A percentile compares a stretch with the other conserved stretches of the same genome.
phyloP scores from a whole-genome alignment of 1,140 invertebrate genomes.

The Drosophila funebris region DNA sequence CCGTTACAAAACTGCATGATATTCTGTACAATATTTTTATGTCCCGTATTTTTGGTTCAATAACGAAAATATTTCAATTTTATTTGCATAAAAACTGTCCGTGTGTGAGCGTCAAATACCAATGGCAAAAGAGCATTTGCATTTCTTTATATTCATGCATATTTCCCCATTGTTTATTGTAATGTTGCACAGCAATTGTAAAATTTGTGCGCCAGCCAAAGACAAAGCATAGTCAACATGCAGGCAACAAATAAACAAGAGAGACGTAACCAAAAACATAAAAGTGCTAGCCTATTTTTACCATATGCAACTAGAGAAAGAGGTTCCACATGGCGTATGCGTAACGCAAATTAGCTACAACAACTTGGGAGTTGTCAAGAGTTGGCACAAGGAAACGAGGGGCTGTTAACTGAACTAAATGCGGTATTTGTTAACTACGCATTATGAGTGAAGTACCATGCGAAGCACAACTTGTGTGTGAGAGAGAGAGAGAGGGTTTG shows the following conservation, averaged over 20 bases:
- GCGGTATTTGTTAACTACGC: constrained; percentile 44
- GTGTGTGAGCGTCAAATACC: constrained; percentile 39
- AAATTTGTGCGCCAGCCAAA: constrained; percentile 41
- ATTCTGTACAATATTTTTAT: constrained; percentile 63
- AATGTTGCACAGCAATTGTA: constrained; percentile 46
- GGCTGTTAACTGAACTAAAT: constrained; percentile 32
- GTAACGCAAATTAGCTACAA: constrained; percentile 42
- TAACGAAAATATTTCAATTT: constrained; percentile 12
- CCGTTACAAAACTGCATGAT: constrained; percentile 58
- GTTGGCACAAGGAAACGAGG: not conserved
- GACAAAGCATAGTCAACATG: constrained; percentile 39
- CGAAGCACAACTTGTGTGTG: constrained; percentile 30
- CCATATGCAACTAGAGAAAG: not conserved
- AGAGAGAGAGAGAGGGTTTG: not conserved
- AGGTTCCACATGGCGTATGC: constrained; percentile 22
- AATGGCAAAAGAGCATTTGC: constrained; percentile 49
- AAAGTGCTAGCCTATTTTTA: constrained; percentile 7
- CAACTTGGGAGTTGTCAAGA: constrained; percentile 20
- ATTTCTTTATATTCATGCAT: constrained; percentile 65
- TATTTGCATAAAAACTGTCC: constrained; percentile 10
- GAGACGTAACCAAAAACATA: constrained; percentile 11
- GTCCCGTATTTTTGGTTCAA: constrained; percentile 52
- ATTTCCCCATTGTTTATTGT: constrained; percentile 66
- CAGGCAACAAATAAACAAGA: constrained; percentile 3
- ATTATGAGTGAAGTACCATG: constrained; percentile 52